Percentiles rank a stretch among this genome's conserved stretches.
Evolutionary conservation across 92 coral and sea anemone species (phyloP).

Genomic region (Siderastrea radians): DNA sequence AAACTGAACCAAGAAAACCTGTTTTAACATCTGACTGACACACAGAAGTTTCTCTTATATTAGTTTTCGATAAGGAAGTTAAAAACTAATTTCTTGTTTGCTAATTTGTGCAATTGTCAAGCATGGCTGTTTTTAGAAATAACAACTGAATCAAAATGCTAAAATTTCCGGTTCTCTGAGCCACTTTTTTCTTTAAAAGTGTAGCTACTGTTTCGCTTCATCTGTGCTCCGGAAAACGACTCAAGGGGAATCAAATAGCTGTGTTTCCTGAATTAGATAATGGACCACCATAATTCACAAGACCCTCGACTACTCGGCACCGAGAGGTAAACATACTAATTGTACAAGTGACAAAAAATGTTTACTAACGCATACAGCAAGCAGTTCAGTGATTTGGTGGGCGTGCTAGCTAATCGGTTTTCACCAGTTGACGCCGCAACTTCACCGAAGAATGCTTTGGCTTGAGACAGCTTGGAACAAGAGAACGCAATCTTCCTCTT

Average conservation of each 20-base stretch:
- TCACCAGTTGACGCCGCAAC: conserved; percentile 14
- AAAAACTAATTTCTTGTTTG: neutral
- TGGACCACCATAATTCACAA: conserved; percentile 45
- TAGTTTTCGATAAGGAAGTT: conserved; percentile 18
- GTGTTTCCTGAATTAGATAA: conserved; percentile 88
- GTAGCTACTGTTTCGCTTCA: conserved; percentile 23
- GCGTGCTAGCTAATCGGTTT: conserved; percentile 26
- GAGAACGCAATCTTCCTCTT: neutral
- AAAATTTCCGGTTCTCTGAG: conserved; percentile 36
- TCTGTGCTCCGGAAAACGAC: conserved; percentile 49
- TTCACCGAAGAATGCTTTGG: conserved; percentile 27
- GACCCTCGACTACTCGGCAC: conserved; percentile 51
- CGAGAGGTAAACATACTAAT: conserved; percentile 37
- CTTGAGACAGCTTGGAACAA: conserved; percentile 13
- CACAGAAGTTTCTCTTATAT: neutral
- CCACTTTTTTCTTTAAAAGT: conserved; percentile 1
- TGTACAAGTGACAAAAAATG: conserved; percentile 49
- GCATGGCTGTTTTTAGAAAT: neutral
- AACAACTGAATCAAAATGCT: conserved; percentile 24
- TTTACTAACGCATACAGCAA: conserved; percentile 34
- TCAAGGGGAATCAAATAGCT: conserved; percentile 67
- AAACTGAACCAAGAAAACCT: neutral
- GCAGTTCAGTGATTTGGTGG: conserved; percentile 22
- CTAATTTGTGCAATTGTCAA: conserved; percentile 5
- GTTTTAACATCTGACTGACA: neutral